A percentile compares a stretch with the other conserved stretches of the same genome.
phyloP scores from a whole-genome alignment of 2,888 invertebrate species.

The Aethes cnicana region DNA sequence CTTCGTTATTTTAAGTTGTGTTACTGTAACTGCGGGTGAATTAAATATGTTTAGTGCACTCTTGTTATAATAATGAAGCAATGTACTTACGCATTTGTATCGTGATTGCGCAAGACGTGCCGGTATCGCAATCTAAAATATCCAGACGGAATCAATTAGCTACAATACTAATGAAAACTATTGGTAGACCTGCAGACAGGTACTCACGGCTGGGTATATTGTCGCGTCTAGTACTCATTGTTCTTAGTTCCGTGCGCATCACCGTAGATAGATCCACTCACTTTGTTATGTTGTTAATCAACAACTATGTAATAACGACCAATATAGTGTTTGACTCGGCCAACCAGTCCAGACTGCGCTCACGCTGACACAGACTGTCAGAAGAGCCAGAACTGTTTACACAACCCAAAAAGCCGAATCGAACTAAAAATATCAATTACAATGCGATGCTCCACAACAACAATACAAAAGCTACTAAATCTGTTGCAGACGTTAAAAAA shows the following conservation, averaged over 20 bases:
- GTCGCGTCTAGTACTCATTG: slow-evolving; percentile 69
- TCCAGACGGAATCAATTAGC: slow-evolving; percentile 59
- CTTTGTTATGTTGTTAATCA: slow-evolving; percentile 39
- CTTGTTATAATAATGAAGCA: slow-evolving; percentile 29
- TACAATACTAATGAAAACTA: slow-evolving; percentile 36
- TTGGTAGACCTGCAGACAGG: slow-evolving; percentile 40
- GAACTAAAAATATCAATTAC: slow-evolving; percentile 82
- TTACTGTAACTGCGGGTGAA: too few species aligned
- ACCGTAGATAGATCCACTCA: slow-evolving; percentile 36
- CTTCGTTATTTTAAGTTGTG: too few species aligned
- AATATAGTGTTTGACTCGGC: slow-evolving; percentile 59
- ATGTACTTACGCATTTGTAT: slow-evolving; percentile 78
- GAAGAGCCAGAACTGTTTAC: slow-evolving; percentile 74
- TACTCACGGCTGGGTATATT: slow-evolving; percentile 77
- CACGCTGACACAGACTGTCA: slow-evolving; percentile 69
- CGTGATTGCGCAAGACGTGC: slow-evolving; percentile 78
- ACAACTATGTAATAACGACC: slow-evolving; percentile 45
- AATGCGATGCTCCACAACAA: slow-evolving; percentile 67
- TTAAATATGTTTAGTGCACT: slow-evolving; percentile 5
- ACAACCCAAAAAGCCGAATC: slow-evolving; percentile 77
- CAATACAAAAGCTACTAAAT: slow-evolving; percentile 67
- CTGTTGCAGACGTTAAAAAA: slow-evolving; percentile 64
- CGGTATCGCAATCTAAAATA: slow-evolving; percentile 79
- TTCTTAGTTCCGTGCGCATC: slow-evolving; percentile 68
- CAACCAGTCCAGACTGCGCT: slow-evolving; percentile 69